Evolutionary conservation across 2,113 vertebrate genomes (phyloP), one percentile per base, ranked within the genome.

Genomic region (Datnioides undecimradiatus): DNA sequence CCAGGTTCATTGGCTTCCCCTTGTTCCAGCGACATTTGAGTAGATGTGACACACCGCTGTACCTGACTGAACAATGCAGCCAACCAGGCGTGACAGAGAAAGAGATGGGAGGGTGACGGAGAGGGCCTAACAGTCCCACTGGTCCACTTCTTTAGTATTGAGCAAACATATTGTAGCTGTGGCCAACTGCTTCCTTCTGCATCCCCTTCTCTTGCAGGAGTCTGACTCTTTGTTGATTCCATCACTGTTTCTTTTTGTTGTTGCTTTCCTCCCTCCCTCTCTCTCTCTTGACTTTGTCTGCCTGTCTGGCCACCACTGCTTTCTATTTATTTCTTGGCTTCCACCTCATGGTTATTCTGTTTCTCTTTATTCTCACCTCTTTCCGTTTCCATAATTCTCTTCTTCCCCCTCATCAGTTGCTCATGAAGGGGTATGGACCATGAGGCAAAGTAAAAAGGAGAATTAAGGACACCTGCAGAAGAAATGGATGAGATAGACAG

Each of bases 381-480:
- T 71, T 48, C 27, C 67, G 75, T 88, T 77, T 79, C 79, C 72
- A 73, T 84, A 67, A 81, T 70, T 87, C 75, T 69, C 60, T 38
- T 19, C 84, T 23, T 36, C 68, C 54, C 36, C 31, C 13, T 65
- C 85, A 72, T 82, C 84, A 74, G 67, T 73, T n/a, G 25, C 65
- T 74, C 75, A 6, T 40, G 64, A 31, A 67, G 73, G 55, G 48
- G 59, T 51, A 8, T 10, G 12, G 71, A 75, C 11, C 7, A 72
- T 8, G 63, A 79, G 19, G 45, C 75, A 17, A 40, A 21, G 67
- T 60, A 49, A 57, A 76, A 52, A 38, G 48, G 71, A 72, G 73
- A 93, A 87, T 78, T 81, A 64, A 85, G 86, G 84, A 88, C 79
- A 87, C 77, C 82, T 83, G 80, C 71, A 54, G 70, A 76, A 84